Conservation (phyloP, 2,888 invertebrate species). For the Parapristionchus giblindavisi region DNA sequence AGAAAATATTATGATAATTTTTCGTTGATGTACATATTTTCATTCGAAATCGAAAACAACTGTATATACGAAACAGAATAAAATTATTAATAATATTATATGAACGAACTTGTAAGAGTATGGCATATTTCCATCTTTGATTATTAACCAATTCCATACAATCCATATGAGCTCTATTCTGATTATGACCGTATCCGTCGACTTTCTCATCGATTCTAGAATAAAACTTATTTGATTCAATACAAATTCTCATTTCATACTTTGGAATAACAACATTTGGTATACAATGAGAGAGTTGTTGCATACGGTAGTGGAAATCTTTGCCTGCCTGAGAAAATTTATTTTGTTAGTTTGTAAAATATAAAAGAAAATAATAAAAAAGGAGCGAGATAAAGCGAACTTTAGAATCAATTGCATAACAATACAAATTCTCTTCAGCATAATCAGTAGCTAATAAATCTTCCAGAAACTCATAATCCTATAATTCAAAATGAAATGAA, state of each 20-base stretch:
- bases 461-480: constrained; percentile 25
- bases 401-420: constrained; percentile 9
- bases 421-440: constrained; percentile 15
- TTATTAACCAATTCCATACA: background rate
- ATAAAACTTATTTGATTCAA: background rate
- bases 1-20: too few relatives aligned
- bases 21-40: too few relatives aligned
- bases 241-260: background rate
- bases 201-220: background rate
- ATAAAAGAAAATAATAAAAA: background rate
- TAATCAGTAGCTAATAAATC: constrained; percentile 14
- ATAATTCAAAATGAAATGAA: background rate
- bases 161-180: constrained; percentile 19
- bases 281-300: background rate
- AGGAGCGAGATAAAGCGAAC: background rate
- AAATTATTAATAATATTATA: background rate
- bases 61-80: background rate
- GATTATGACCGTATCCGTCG: constrained; percentile 1
- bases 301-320: background rate
- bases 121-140: background rate
- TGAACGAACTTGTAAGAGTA: background rate
- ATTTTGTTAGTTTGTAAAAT: background rate
- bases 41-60: background rate
- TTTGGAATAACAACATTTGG: constrained; percentile 8
- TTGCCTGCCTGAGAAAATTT: background rate